Percentiles rank a stretch among this genome's conserved stretches.
Evolutionary conservation across 2,888 invertebrate genomes (phyloP).

Genomic region (Gandaritis pyraliata): DNA sequence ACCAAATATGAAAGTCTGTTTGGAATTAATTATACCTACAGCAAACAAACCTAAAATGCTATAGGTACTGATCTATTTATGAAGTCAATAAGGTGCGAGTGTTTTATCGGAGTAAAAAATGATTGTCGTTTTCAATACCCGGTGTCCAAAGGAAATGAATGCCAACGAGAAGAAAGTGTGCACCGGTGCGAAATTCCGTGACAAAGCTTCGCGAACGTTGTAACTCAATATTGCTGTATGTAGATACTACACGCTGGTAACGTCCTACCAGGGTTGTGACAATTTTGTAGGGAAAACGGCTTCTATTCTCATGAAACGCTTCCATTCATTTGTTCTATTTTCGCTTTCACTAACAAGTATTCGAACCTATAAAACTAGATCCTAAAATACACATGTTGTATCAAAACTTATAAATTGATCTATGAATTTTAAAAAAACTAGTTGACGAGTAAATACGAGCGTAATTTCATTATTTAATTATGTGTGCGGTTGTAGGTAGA

Average conservation of each 20-base stretch:
- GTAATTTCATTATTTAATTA: too few species aligned
- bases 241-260: slow-evolving; percentile 3
- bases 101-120: slow-evolving; percentile 5
- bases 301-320: neutral
- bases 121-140: slow-evolving; percentile 8
- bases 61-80: too few species aligned
- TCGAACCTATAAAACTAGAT: neutral
- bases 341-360: neutral
- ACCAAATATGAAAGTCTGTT: too few species aligned
- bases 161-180: slow-evolving; percentile 14
- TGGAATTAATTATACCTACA: too few species aligned
- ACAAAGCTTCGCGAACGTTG: slow-evolving; percentile 15
- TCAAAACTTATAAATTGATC: neutral
- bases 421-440: too few species aligned
- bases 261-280: neutral
- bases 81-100: too few species aligned
- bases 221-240: slow-evolving; percentile 24
- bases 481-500: too few species aligned
- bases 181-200: slow-evolving; percentile 17
- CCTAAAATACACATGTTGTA: neutral
- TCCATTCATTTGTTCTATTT: neutral
- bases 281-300: neutral
- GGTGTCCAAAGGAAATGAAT: slow-evolving; percentile 15
- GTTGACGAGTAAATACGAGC: too few species aligned
- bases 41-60: too few species aligned